Evolutionary conservation across 1,140 invertebrate species (phyloP), one percentile per base, ranked within the genome.

Genomic region (Atta texana): DNA sequence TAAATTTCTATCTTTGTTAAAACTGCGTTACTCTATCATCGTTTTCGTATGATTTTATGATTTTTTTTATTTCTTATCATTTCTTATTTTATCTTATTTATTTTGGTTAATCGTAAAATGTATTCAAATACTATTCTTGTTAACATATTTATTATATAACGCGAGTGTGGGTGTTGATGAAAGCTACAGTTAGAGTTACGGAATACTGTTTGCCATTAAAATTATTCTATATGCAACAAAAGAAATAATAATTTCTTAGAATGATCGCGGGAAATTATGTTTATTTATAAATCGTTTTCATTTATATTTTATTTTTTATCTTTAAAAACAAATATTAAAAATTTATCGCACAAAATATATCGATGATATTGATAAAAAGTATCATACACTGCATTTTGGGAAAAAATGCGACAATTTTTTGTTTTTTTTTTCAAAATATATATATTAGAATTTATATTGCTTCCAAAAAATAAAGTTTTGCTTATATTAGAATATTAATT

Each of bases 141-240:
- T 85, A 53, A 12, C 12, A 39, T 74, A 90, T 91, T 91, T 74
- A 90, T 91, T 91, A 91, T 24, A 75, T 91, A 91, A 91, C 77
- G 18, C 57, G 28, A 86, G 90, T 91, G 89, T 91, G 89, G 89
- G 89, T 90, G 89, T 90, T 63, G 90, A 90, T 90, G 90, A 91
- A 86, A 91, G 89, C 89, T 80, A 88, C 57, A 66, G 49, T 87
- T 51, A 57, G 31, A 86, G 78, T 81, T 87, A 82, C 87, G 69
- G 82, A 86, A 90, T 61, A 24, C 61, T 44, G 69, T 63, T 82
- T 76, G 89, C 85, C 88, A 88, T 88, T 90, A 88, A 76, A 21
- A 84, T 18, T n/a, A 63, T 76, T 88, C 63, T 74, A 63, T 39
- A 74, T 77, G 68, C 68, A 87, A 63, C 51, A 61, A 59, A 57